Evolutionary conservation across 1,140 invertebrate genomes (phyloP).

Genomic region (Papilio polytes): DNA sequence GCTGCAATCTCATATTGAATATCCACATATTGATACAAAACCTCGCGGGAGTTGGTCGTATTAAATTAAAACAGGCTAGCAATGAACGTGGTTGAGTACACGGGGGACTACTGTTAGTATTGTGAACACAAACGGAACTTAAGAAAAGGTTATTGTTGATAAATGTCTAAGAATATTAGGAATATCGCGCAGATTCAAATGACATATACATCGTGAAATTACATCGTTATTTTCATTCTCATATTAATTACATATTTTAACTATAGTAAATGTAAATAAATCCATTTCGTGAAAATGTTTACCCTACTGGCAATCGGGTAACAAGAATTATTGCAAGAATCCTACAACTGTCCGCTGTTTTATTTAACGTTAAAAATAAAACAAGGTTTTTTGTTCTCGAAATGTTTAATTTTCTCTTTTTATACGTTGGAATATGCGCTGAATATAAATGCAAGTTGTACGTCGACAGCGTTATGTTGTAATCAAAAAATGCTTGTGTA

Average conservation of each 20-base stretch:
- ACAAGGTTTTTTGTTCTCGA: conserved; percentile 14
- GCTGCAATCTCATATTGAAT: background rate
- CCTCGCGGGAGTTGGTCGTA: background rate
- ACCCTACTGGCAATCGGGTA: background rate
- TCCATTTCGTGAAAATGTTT: background rate
- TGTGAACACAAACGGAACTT: background rate
- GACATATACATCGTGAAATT: background rate
- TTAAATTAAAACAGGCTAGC: background rate
- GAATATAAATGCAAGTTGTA: conserved; percentile 20
- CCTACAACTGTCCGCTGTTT: conserved; percentile 8
- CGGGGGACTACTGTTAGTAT: background rate
- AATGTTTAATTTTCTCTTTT: conserved; percentile 30
- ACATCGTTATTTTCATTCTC: background rate
- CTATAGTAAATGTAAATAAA: background rate
- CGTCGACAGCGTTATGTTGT: conserved; percentile 5
- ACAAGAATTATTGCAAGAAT: background rate
- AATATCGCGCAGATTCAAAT: background rate
- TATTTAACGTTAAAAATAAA: conserved; percentile 7
- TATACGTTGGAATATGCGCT: conserved; percentile 12
- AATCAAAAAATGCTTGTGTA: conserved; percentile 32
- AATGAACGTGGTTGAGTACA: background rate
- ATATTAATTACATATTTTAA: too few relatives aligned
- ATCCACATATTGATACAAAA: background rate
- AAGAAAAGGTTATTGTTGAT: background rate
- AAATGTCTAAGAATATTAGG: background rate